Conservation (phyloP, 2,888 invertebrate species). For the Polyommatus icarus region DNA sequence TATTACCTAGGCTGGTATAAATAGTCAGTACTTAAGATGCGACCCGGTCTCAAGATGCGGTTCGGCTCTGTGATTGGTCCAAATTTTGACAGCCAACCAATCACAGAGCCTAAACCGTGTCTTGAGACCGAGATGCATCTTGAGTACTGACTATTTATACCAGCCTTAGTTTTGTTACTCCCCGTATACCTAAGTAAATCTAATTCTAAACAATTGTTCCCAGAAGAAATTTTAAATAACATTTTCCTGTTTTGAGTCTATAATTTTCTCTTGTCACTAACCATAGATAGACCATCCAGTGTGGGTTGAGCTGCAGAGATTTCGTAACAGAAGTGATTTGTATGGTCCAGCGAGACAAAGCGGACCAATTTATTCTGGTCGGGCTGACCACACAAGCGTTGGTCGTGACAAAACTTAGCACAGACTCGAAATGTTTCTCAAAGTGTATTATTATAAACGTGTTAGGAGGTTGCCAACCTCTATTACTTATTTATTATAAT, state of each 20-base stretch:
- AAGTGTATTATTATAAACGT: constrained; percentile 28
- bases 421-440: constrained; percentile 31
- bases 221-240: constrained; percentile 53
- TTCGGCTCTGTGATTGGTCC: no score
- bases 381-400: constrained; percentile 56
- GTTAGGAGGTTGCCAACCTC: background rate
- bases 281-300: constrained; percentile 43
- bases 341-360: constrained; percentile 37
- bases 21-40: no score
- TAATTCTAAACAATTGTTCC: constrained; percentile 48
- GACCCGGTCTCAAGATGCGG: no score
- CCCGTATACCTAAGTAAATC: no score
- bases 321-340: constrained; percentile 30
- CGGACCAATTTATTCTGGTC: constrained; percentile 47
- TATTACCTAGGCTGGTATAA: no score
- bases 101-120: no score
- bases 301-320: constrained; percentile 41
- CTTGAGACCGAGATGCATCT: no score
- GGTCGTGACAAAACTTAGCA: constrained; percentile 42
- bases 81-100: no score
- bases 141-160: no score
- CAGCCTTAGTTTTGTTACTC: no score
- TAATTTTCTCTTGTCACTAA: constrained; percentile 58
- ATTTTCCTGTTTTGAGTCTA: constrained; percentile 58
- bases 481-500: constrained; percentile 3